Base-by-base conservation (phyloP, 2,888 invertebrate genomes). In the Troilus luridus region DNA sequence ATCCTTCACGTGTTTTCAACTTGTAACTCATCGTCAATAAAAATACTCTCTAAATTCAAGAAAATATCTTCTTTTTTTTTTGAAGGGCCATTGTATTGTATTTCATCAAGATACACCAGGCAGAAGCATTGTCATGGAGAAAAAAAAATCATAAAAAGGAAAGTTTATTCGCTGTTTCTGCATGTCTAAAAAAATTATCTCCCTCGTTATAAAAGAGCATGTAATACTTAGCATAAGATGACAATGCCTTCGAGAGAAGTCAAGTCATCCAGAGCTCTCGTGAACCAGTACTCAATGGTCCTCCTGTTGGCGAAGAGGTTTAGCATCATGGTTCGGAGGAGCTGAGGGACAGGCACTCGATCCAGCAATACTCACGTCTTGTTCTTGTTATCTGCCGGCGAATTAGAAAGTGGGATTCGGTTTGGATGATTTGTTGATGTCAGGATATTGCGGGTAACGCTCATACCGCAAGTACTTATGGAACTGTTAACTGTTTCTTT, bases 171-270 rank as follows among this genome's bases (percentile, higher is more conserved):
- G 72, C 17, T 41, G 27, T 41, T 77, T 41, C 27, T 77, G 17
- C 72, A 77, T 19, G 24, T 41, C 12, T 17, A 17, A 77, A 77
- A 77, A 77, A 77, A 67, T 67, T 27, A 77, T 41, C 17, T 17
- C 17, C 24, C 72, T 77, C 14, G 72, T 77, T 77, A 77, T 77
- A 77, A 77, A 77, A 77, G 10, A 77, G 72, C 72, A 77, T 77
- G 27, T 77, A 72, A 72, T 72, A 72, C 27, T 72, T 2, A 8
- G 41, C 72, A 41, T 19, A 9, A 77, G 72, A 41, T 77, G 72
- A 77, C 72, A 8, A 77, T 17, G 72, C 72, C 27, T 7, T 77
- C 72, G 72, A 41, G 7, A 77, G 27, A 77, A 27, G 72, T 14
- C 72, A 19, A 77, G 41, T 77, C 72, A 77, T 41, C 72, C 72